Conservation (phyloP, 2,113 vertebrate species). For the Aix galericulata region DNA sequence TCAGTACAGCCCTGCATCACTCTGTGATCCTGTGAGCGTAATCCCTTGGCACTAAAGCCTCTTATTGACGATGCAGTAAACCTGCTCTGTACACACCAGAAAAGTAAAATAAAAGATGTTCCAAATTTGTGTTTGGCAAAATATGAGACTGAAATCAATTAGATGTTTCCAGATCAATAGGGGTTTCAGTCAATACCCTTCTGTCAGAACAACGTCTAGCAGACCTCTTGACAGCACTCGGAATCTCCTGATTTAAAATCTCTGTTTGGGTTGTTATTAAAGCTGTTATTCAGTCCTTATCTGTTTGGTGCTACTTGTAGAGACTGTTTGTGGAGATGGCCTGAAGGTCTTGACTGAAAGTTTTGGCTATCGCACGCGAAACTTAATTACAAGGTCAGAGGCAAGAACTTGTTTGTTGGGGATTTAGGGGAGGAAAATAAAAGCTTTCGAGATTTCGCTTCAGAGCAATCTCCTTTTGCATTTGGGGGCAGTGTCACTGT, state of each 20-base stretch:
- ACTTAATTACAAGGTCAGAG: conserved; percentile 26
- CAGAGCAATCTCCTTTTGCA: background rate
- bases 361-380: conserved; percentile 12
- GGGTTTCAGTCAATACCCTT: background rate
- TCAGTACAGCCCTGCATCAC: conserved; percentile 24
- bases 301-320: conserved; percentile 19
- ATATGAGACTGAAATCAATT: conserved; percentile 27
- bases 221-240: background rate
- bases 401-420: background rate
- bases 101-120: conserved; percentile 54
- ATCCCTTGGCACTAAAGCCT: conserved; percentile 64
- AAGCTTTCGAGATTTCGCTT: conserved; percentile 31
- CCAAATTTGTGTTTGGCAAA: conserved; percentile 41
- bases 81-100: background rate
- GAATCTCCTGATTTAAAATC: conserved; percentile 29
- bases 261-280: conserved; percentile 8
- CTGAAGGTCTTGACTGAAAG: conserved; percentile 12
- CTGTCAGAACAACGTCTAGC: background rate
- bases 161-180: conserved; percentile 17
- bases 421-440: background rate
- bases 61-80: conserved; percentile 65
- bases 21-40: conserved; percentile 40
- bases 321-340: background rate
- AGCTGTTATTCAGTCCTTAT: background rate
- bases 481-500: background rate